Percentiles rank a stretch among this genome's conserved stretches.
Conservation (phyloP, 2,888 invertebrate species). For the Alviniconcha strummeri region DNA sequence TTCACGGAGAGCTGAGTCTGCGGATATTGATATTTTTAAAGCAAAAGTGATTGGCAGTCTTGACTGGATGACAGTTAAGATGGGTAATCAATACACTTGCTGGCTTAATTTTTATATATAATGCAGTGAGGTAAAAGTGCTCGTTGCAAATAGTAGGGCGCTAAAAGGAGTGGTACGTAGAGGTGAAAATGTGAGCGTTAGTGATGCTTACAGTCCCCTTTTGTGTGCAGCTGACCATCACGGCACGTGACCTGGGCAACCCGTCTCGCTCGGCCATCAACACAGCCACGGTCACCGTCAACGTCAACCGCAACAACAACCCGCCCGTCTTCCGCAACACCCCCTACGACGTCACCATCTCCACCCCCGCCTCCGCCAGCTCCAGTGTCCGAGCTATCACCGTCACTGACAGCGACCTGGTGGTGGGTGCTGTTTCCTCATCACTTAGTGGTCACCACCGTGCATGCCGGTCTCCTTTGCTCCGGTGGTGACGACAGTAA, state of each 20-base stretch:
- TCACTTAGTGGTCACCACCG: not conserved
- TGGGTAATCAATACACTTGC: too few species aligned
- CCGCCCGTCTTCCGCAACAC: constrained; percentile 51
- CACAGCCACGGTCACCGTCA: constrained; percentile 57
- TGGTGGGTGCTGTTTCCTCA: constrained; percentile 42
- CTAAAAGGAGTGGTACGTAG: too few species aligned
- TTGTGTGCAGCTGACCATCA: constrained; percentile 48
- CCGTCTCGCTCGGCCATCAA: constrained; percentile 53
- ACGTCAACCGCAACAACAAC: constrained; percentile 57
- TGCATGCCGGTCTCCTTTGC: not conserved
- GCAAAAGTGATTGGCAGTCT: too few species aligned
- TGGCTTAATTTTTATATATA: too few species aligned
- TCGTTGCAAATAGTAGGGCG: too few species aligned
- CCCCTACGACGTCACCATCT: constrained; percentile 51
- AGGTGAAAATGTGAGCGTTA: too few species aligned
- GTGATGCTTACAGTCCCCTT: constrained; percentile 23
- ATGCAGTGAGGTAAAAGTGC: too few species aligned
- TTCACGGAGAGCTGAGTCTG: not conserved
- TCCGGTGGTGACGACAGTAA: not conserved
- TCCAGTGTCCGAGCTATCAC: constrained; percentile 48
- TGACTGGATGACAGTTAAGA: too few species aligned
- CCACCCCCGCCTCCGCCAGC: constrained; percentile 42
- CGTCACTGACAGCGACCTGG: constrained; percentile 51
- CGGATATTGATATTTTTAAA: too few species aligned
- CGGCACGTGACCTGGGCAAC: constrained; percentile 52